Percentiles rank a stretch among this genome's conserved stretches.
phyloP scores from a whole-genome alignment of 2,888 invertebrate species.

The Pseudococcus jackbeardsleyi region DNA sequence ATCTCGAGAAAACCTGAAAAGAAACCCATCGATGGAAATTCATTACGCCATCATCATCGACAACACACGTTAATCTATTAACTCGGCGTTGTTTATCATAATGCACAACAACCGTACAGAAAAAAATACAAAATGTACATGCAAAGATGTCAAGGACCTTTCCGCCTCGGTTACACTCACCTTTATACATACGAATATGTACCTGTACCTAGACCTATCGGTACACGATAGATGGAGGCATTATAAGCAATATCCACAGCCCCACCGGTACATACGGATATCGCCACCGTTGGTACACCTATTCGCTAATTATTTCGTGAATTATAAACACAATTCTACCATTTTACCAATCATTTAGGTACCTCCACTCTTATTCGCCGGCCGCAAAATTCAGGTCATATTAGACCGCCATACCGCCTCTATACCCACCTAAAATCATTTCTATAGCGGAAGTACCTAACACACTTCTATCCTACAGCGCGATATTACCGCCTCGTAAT shows the following conservation, averaged over 20 bases:
- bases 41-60: neutral
- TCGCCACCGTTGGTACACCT: slow-evolving; percentile 18
- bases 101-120: neutral
- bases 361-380: neutral
- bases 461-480: neutral
- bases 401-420: neutral
- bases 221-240: too few species aligned
- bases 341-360: slow-evolving; percentile 19
- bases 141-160: slow-evolving; percentile 55
- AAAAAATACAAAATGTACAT: slow-evolving; percentile 19
- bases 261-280: neutral
- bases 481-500: neutral
- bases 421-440: slow-evolving; percentile 4
- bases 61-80: neutral
- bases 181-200: neutral
- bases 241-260: neutral
- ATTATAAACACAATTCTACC: slow-evolving; percentile 3
- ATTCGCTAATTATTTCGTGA: slow-evolving; percentile 51
- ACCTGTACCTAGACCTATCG: neutral
- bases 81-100: neutral
- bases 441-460: slow-evolving; percentile 20
- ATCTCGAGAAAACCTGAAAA: slow-evolving; percentile 74
- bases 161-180: slow-evolving; percentile 52
- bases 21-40: slow-evolving; percentile 26
- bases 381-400: slow-evolving; percentile 1